Conservation (phyloP, 2,113 vertebrate species). For the Plotosus lineatus region DNA sequence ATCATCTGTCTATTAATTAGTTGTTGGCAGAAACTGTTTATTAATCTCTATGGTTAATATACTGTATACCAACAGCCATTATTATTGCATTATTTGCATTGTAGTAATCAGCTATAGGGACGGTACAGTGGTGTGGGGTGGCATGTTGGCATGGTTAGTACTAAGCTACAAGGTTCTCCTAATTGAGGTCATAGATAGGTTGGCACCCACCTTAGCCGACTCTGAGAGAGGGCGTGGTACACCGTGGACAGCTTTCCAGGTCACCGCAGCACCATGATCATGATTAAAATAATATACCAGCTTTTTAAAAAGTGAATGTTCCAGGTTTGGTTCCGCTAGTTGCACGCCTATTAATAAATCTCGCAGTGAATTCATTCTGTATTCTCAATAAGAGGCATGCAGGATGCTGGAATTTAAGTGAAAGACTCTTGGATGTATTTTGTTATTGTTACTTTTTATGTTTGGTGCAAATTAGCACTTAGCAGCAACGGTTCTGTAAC, state of each 20-base stretch:
- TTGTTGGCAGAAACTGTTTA: background rate
- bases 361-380: background rate
- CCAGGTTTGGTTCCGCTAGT: background rate
- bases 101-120: background rate
- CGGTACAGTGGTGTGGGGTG: too few species aligned
- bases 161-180: too few species aligned
- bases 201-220: too few species aligned
- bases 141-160: too few species aligned
- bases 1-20: background rate
- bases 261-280: background rate
- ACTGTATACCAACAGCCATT: background rate
- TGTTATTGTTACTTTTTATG: too few species aligned
- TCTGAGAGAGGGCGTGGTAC: too few species aligned
- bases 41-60: too few species aligned
- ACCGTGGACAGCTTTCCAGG: too few species aligned
- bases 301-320: background rate
- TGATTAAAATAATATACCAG: background rate
- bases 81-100: background rate
- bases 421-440: background rate
- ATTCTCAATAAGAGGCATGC: background rate
- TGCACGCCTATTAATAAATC: background rate
- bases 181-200: too few species aligned
- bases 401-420: background rate
- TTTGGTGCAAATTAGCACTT: background rate
- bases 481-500: background rate